Percentiles rank a stretch among this genome's conserved stretches.
phyloP scores from a whole-genome alignment of 2,797 vertebrate species.

The Scleropages formosus region DNA sequence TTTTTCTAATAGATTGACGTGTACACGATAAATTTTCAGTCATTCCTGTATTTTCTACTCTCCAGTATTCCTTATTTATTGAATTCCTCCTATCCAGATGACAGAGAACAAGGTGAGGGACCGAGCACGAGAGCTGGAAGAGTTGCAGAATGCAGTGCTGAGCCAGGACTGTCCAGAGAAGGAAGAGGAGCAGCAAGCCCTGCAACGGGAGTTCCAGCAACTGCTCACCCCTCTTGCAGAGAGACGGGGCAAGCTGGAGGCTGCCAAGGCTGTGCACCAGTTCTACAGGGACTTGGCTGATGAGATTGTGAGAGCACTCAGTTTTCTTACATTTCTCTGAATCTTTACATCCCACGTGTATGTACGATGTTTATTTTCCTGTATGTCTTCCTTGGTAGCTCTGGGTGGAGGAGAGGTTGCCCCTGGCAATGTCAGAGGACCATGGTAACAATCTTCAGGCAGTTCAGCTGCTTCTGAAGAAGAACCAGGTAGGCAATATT shows the following conservation, averaged over 20 bases:
- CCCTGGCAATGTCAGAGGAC: constrained; percentile 79
- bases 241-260: constrained; percentile 81
- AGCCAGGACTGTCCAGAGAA: constrained; percentile 65
- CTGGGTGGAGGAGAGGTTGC: constrained; percentile 90
- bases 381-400: constrained; percentile 64
- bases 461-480: constrained; percentile 87
- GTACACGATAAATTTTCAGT: background rate
- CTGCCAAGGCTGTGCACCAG: constrained; percentile 79
- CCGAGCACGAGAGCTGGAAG: constrained; percentile 80
- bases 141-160: constrained; percentile 73
- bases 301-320: constrained; percentile 76
- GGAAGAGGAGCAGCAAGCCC: constrained; percentile 69
- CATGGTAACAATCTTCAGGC: constrained; percentile 86
- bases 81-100: constrained; percentile 62
- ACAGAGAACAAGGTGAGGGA: constrained; percentile 86
- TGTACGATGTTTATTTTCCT: background rate
- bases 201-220: constrained; percentile 77
- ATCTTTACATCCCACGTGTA: background rate
- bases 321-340: background rate
- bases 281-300: constrained; percentile 88
- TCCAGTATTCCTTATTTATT: background rate
- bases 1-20: background rate
- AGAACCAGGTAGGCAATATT: constrained; percentile 78
- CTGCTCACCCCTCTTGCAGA: constrained; percentile 78
- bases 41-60: background rate